Evolutionary conservation across 2,888 invertebrate species (phyloP).

Genomic region (Dolichopus griseipennis): DNA sequence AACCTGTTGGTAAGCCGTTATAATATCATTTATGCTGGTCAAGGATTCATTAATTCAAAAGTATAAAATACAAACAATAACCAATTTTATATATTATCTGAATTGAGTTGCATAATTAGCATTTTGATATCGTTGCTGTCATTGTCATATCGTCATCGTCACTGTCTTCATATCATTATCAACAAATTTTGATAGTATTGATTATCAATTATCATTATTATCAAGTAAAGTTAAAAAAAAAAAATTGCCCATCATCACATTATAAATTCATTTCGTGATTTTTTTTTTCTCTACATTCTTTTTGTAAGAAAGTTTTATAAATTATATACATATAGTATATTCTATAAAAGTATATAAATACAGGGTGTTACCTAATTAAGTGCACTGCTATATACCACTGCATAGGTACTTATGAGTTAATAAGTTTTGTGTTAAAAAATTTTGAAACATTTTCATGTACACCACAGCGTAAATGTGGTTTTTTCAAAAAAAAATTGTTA

Average conservation of each 20-base stretch:
- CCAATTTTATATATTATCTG: background rate
- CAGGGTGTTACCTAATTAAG: too few species aligned
- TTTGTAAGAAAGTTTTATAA: too few species aligned
- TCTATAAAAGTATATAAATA: too few species aligned
- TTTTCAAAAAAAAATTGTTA: too few species aligned
- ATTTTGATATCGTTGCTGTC: background rate
- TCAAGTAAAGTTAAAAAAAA: background rate
- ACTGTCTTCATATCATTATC: background rate
- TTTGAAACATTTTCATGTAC: too few species aligned
- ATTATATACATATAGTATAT: too few species aligned
- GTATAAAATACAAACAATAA: background rate
- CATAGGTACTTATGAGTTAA: too few species aligned
- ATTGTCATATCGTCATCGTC: background rate
- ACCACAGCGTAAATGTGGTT: too few species aligned
- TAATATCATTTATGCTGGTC: constrained; percentile 11
- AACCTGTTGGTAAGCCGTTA: constrained; percentile 2
- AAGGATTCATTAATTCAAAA: constrained; percentile 8
- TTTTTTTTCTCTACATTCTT: background rate
- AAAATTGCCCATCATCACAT: background rate
- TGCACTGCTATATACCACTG: too few species aligned
- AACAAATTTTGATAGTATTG: background rate
- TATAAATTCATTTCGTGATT: constrained; percentile 1
- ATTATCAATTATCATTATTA: too few species aligned
- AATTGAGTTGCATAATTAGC: constrained; percentile 9
- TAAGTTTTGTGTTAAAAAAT: too few species aligned